Base-by-base conservation (phyloP, 2,888 invertebrate species). In the Chrysotoxum bicinctum region DNA sequence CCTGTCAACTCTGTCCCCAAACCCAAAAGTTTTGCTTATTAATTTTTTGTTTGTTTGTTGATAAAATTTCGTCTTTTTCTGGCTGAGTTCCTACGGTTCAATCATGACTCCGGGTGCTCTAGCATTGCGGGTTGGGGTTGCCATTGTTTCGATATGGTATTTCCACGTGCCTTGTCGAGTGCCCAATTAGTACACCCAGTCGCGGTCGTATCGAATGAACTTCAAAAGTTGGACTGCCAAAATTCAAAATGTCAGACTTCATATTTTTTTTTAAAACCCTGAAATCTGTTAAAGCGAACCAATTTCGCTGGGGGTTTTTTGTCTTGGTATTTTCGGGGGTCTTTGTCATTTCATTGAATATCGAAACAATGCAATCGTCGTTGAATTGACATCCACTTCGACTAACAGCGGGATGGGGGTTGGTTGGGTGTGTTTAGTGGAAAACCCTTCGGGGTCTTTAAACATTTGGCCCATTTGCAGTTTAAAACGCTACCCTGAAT, bases 81-180 rank as follows among this genome's bases (percentile, higher is more conserved):
- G 40, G 26, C 35, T 62, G 69, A 69, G 8, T 70, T 62, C 58
- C 14, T 32, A 35, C 12, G 26, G n/a, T 26, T 35, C 56, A 35
- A 58, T 35, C 35, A 48, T 58, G 69, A n/a, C 58, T 21, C 10
- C 26, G 37, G 16, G 8, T 43, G 35, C 16, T 43, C 7, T 12
- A 4, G 21, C 21, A 16, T 14, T 52, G 9, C 8, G 21, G 62
- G 54, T 3, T 16, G 37, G 48, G 40, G n/a, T 52, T 1, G 14
- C 30, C 23, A 56, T 68, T 72, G 72, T 77, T 54, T 50, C 43
- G 52, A 21, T 19, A 58, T 10, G 35, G 16, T 12, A 52, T 70
- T n/a, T n/a, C 64, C 80, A 72, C 80, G 84, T 84, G 80, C 80
- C 69, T 45, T 52, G 45, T 80, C 43, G 80, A 84, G 84, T 75